Conservation (phyloP, 1,140 invertebrate genomes). For the Lepidurus couesii region DNA sequence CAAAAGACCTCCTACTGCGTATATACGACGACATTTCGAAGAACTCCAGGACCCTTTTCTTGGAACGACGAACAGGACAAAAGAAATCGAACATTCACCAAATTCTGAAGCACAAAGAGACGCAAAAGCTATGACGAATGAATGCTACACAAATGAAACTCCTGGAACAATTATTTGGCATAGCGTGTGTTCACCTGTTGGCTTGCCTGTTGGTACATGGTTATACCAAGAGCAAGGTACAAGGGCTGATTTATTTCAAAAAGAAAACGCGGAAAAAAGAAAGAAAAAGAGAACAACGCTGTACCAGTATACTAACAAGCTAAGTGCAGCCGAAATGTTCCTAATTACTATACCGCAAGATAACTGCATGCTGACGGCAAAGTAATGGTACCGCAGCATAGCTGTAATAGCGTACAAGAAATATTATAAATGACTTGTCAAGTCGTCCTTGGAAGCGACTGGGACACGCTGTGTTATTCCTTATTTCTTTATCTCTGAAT, state of each 20-base stretch:
- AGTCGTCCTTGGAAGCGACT: not conserved
- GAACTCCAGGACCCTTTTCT: not conserved
- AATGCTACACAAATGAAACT: not conserved
- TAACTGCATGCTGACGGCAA: not conserved
- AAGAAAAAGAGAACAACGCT: not conserved
- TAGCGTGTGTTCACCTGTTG: not conserved
- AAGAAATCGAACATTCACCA: conserved; percentile 5
- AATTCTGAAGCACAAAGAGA: not conserved
- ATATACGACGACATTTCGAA: not conserved
- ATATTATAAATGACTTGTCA: conserved; percentile 16
- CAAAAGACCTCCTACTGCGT: not conserved
- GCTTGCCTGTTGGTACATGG: not conserved
- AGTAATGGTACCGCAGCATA: not conserved
- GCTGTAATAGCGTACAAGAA: not conserved
- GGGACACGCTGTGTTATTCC: not conserved
- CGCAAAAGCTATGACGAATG: not conserved
- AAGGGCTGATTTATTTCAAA: not conserved
- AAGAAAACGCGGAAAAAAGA: not conserved
- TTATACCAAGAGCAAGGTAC: not conserved
- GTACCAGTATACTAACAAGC: not conserved
- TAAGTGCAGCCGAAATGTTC: not conserved
- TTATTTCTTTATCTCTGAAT: not conserved
- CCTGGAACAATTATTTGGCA: not conserved
- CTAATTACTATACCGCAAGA: conserved; percentile 4
- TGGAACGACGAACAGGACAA: not conserved